Evolutionary conservation across 2,113 vertebrate species (phyloP), one percentile per base, ranked within the genome.

Genomic region (Pyrgilauda ruficollis): DNA sequence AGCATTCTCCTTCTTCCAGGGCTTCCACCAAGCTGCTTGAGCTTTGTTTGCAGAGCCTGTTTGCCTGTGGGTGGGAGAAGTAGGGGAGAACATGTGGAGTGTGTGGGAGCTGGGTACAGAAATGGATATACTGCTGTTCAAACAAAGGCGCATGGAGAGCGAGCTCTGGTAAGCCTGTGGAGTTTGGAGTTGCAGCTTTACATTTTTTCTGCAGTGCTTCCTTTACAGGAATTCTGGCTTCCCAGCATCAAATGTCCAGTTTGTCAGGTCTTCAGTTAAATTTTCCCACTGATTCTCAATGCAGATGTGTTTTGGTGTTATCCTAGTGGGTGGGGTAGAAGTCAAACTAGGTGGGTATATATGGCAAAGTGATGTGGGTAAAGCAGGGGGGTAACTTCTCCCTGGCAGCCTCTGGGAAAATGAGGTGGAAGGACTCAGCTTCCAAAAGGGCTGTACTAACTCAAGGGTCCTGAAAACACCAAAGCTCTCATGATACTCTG

Each of bases 41-140:
- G 85, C 85, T 94, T 88, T 91, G 70, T 93, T 91, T 93, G 81
- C 74, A 82, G 63, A 73, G 26, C 26, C 5, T 85, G 77, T 85
- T 94, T 68, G n/a, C 89, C 62, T 43, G 86, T 59, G 83, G 56
- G 72, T 90, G 62, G 79, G 79, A 96, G 90, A 47, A 61, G 47
- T 22, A 87, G 50, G 58, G 69, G 39, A 84, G 82, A 84, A 58
- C 1, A 0, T 63, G 83, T 68, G 33, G 56, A 15, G 23, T 61
- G 66, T 89, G 76, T 74, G 86, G 64, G 79, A 92, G 88, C 77
- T 19, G 17, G 22, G 18, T 63, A 56, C 83, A 81, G 79, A 72
- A 56, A 12, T 43, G 76, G 79, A 33, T 92, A 14, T 37, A 5
- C 52, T 81, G 15, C 52, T 90, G 69, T 77, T 82, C 35, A 68